Evolutionary conservation across 2,113 vertebrate species (phyloP).

Genomic region (Ammodytes marinus): DNA sequence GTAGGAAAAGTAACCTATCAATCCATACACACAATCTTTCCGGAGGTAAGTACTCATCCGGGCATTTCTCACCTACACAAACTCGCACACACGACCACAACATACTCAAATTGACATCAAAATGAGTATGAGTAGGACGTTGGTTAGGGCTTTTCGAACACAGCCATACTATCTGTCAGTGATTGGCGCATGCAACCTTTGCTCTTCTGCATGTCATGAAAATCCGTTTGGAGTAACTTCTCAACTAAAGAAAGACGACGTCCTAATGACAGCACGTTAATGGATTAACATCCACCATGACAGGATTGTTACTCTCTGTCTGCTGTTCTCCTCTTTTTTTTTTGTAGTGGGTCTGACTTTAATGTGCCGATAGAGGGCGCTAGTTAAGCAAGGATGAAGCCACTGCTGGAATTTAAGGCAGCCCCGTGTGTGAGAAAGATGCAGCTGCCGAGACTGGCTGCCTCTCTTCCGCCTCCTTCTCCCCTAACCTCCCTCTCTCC

Average conservation of each 20-base stretch:
- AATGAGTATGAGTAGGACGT: too few relatives aligned
- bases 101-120: too few relatives aligned
- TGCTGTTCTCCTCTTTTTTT: not conserved
- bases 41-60: too few relatives aligned
- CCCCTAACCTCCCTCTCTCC: not conserved
- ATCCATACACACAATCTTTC: too few relatives aligned
- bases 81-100: too few relatives aligned
- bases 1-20: too few relatives aligned
- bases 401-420: constrained; percentile 76
- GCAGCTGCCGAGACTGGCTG: constrained; percentile 68
- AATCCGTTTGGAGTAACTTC: not conserved
- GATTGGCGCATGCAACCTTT: too few relatives aligned
- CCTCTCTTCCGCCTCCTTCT: not conserved
- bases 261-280: not conserved
- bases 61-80: too few relatives aligned
- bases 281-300: too few relatives aligned
- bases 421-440: constrained; percentile 54
- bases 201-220: not conserved
- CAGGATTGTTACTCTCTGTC: not conserved
- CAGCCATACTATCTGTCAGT: too few relatives aligned
- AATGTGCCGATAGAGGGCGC: constrained; percentile 84
- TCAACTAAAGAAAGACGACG: not conserved
- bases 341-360: not conserved
- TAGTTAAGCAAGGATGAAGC: constrained; percentile 75
- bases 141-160: too few relatives aligned